These are phyloP conservation scores for Bellardia pandia DNA, from an alignment of 2,888 invertebrate species.

Conservation along the genomic window DNA sequence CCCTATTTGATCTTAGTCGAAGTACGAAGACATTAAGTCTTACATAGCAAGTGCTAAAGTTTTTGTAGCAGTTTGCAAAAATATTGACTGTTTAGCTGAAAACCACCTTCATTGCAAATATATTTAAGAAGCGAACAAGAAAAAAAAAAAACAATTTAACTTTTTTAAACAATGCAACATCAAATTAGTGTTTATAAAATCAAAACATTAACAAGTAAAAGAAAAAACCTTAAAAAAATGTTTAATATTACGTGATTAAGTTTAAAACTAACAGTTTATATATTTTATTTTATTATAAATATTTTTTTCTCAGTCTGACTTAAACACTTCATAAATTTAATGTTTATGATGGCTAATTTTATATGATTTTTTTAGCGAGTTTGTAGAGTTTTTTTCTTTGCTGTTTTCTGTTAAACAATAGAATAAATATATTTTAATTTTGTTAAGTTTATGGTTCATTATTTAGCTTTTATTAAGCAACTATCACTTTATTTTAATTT, in stretches of 20 bases:
- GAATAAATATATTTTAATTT: slow-evolving; percentile 4
- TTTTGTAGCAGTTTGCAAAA: not conserved
- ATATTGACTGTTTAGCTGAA: slow-evolving; percentile 36
- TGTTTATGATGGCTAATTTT: slow-evolving; percentile 35
- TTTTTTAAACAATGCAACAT: slow-evolving; percentile 46
- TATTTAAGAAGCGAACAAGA: not conserved
- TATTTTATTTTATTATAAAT: not conserved
- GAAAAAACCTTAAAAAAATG: slow-evolving; percentile 2
- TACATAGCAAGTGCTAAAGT: slow-evolving; percentile 42
- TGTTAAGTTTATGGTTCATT: not conserved
- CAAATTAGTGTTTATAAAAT: slow-evolving; percentile 49
- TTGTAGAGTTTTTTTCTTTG: not conserved
- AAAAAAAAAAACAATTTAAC: slow-evolving; percentile 28
- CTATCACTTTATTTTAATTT: slow-evolving; percentile 19
- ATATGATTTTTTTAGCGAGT: not conserved
- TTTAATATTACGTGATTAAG: slow-evolving; percentile 52
- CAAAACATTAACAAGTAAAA: slow-evolving; percentile 13
- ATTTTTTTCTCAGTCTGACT: not conserved
- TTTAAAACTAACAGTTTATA: slow-evolving; percentile 6
- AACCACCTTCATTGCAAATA: slow-evolving; percentile 34
- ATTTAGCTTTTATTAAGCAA: slow-evolving; percentile 21
- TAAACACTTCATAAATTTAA: slow-evolving; percentile 48
- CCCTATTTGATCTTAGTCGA: slow-evolving; percentile 55
- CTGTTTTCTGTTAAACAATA: not conserved
- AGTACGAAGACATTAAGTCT: slow-evolving; percentile 6